These are phyloP conservation scores for Drosophila mulleri DNA, from an alignment of 2,888 invertebrate genomes.

Conservation along the genomic window DNA sequence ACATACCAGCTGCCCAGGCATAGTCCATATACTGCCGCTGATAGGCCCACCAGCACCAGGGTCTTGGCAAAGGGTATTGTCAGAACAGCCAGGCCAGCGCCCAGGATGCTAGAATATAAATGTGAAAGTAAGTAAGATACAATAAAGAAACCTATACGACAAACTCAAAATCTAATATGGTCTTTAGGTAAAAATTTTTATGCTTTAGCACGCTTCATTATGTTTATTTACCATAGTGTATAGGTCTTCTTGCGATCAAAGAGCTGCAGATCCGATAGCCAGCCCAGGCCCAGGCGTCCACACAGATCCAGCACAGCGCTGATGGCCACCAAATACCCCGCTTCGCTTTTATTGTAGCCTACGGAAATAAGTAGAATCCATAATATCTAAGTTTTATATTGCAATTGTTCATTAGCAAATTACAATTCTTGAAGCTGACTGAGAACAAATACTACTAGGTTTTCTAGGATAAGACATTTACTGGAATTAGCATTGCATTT, in stretches of 20 bases:
- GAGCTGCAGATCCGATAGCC: conserved; percentile 90
- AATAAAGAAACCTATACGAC: too few relatives aligned
- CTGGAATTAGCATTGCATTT: too few relatives aligned
- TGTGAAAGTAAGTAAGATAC: background rate
- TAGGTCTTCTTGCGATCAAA: conserved; percentile 90
- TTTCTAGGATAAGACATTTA: too few relatives aligned
- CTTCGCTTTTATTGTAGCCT: conserved; percentile 85
- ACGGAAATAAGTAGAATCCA: background rate
- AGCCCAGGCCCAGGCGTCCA: conserved; percentile 90
- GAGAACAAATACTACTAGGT: too few relatives aligned
- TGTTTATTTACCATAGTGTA: conserved; percentile 87
- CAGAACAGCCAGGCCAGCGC: conserved; percentile 89
- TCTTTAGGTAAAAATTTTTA: too few relatives aligned
- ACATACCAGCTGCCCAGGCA: conserved; percentile 92
- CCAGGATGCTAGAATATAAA: conserved; percentile 87
- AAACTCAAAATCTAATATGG: too few relatives aligned
- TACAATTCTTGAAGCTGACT: too few relatives aligned
- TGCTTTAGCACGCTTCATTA: too few relatives aligned
- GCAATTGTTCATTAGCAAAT: background rate
- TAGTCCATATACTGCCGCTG: conserved; percentile 89
- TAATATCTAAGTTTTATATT: background rate
- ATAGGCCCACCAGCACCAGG: conserved; percentile 88
- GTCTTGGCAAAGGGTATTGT: conserved; percentile 88
- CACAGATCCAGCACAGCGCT: conserved; percentile 90
- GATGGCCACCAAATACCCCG: conserved; percentile 90